Conservation (phyloP, 1,140 invertebrate genomes). For the Polypedilum vanderplanki region DNA sequence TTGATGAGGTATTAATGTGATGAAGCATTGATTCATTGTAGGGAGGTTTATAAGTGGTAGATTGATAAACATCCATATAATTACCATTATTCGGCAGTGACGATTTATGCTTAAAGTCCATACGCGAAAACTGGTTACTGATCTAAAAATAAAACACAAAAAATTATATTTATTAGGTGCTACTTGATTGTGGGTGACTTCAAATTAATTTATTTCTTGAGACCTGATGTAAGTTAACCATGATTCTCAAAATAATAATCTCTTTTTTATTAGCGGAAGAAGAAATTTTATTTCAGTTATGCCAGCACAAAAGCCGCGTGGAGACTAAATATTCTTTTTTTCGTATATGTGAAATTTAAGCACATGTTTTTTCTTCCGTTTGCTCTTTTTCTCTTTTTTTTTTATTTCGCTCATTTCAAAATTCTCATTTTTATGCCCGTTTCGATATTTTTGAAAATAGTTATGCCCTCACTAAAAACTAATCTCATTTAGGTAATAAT, state of each 20-base stretch:
- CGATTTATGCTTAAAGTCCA: constrained; percentile 24
- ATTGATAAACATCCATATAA: not conserved
- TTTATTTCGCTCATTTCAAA: not conserved
- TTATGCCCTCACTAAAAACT: not conserved
- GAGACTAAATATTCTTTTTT: constrained; percentile 8
- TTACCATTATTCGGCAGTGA: constrained; percentile 8
- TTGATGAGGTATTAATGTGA: not conserved
- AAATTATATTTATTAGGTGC: not conserved
- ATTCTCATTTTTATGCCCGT: not conserved
- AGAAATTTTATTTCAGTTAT: not conserved
- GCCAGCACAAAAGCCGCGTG: not conserved
- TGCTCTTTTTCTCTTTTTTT: not conserved
- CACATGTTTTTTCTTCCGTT: not conserved
- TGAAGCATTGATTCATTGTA: constrained; percentile 21
- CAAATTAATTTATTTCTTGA: not conserved
- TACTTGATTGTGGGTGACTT: not conserved
- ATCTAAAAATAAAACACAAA: constrained; percentile 13
- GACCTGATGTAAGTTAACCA: constrained; percentile 20
- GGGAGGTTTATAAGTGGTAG: not conserved
- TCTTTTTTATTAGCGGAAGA: not conserved
- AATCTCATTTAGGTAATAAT: not conserved
- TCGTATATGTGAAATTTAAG: not conserved
- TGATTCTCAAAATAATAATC: not conserved
- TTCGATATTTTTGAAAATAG: not conserved
- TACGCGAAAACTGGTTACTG: constrained; percentile 2